Base-by-base conservation (phyloP, 2,888 invertebrate genomes). In the Drosophila formosana region DNA sequence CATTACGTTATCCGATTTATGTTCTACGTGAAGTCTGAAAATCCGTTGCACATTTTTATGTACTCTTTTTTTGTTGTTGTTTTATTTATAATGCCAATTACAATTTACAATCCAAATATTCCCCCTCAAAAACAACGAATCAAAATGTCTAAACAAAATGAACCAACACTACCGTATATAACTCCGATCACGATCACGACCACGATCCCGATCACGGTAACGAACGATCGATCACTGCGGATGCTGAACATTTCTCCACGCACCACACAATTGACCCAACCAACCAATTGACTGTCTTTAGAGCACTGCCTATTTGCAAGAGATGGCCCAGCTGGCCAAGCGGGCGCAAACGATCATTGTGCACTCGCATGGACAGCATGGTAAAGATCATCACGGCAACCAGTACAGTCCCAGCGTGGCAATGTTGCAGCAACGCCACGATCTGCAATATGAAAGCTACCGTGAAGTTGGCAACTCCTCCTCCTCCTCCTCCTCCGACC, bases 231-330 rank as follows among this genome's bases (percentile, higher is more conserved):
- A 66, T 47, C n/a, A 47, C 28, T 55, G 46, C 43, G 58, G 73
- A 75, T 73, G 63, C 58, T 49, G 53, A n/a, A n/a, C 41, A 45
- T 51, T 26, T 25, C 45, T 34, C 49, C 34, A 30, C 28, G 34
- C 37, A 23, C 37, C 28, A 41, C 13, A 34, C 34, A 34, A 34
- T 23, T 46, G 46, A 41, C 26, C 41, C 43, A 3, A n/a, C 34
- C 41, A 23, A 34, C 55, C 41, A 4, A n/a, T 25, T 41, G 37
- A 37, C 37, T 37, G 37, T n/a, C 37, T 37, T 30, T 78, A 92
- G 92, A 89, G 91, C 70, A 82, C 82, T 78, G 86, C 79, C 58
- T 92, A 92, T 81, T 89, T 92, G 71, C 91, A 91, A 84, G 92
- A 92, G 78, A 90, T 92, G 91, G 90, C 91, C 72, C 85, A 86